Evolutionary conservation across 2,113 vertebrate genomes (phyloP).

Genomic region (Amazona guildingii): DNA sequence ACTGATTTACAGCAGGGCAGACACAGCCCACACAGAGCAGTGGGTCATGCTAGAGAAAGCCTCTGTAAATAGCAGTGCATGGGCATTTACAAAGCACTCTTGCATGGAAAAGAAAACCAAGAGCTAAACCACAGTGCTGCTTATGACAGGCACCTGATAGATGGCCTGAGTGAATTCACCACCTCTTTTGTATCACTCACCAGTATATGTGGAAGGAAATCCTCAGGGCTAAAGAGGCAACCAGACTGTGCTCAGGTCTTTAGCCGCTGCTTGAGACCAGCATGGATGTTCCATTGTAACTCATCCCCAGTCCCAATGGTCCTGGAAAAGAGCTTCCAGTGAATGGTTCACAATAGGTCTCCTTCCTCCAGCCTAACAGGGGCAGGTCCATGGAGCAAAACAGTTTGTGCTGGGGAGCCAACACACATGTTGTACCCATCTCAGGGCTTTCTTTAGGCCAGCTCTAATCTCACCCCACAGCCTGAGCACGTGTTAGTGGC

Average conservation of each 20-base stretch:
- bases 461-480: background rate
- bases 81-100: background rate
- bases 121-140: background rate
- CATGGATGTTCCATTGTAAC: fast-evolving
- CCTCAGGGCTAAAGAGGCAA: background rate
- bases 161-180: background rate
- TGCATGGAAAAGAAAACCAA: background rate
- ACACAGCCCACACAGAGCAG: background rate
- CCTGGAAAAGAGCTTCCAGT: background rate
- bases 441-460: background rate
- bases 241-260: background rate
- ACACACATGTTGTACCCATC: fast-evolving
- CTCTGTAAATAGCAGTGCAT: fast-evolving
- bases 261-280: fast-evolving
- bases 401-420: background rate
- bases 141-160: background rate
- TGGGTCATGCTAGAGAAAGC: background rate
- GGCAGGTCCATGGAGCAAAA: background rate
- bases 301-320: background rate
- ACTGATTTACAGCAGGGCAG: constrained; percentile 8
- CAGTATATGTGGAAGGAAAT: fast-evolving
- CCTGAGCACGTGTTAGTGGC: background rate
- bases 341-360: background rate
- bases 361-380: background rate
- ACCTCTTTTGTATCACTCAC: background rate